Evolutionary conservation across 2,113 vertebrate genomes (phyloP).

Genomic region (Sylvietta virens): DNA sequence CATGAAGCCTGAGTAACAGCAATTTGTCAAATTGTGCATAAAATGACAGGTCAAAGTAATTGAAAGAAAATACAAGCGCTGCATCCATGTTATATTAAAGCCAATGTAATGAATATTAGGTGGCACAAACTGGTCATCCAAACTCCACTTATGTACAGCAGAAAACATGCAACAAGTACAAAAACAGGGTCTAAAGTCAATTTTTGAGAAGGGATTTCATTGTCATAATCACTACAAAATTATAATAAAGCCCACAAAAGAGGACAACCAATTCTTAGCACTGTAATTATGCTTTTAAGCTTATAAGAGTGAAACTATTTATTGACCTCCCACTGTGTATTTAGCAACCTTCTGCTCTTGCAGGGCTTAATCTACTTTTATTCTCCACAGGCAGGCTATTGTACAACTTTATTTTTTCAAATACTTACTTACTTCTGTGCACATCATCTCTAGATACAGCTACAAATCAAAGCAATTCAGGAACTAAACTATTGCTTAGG

Average conservation of each 20-base stretch:
- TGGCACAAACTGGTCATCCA: neutral
- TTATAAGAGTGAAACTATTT: neutral
- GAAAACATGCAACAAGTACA: neutral
- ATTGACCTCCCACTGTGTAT: neutral
- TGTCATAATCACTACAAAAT: neutral
- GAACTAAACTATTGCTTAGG: neutral
- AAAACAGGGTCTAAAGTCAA: neutral
- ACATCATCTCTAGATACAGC: neutral
- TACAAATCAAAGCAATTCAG: neutral
- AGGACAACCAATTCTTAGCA: neutral
- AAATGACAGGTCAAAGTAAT: neutral
- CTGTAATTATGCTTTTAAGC: neutral
- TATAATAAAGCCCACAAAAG: neutral
- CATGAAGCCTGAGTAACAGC: neutral
- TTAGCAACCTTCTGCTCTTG: neutral
- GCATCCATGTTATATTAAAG: neutral
- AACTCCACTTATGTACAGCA: neutral
- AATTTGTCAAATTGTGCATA: neutral
- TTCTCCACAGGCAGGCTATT: neutral
- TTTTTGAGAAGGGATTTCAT: neutral
- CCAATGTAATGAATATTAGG: neutral
- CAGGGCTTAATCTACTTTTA: neutral
- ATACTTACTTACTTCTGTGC: neutral
- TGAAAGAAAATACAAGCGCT: neutral
- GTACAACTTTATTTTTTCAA: neutral